phyloP scores from a whole-genome alignment of 2,113 vertebrate genomes.

The Hypocryptadius cinnamomeus region DNA sequence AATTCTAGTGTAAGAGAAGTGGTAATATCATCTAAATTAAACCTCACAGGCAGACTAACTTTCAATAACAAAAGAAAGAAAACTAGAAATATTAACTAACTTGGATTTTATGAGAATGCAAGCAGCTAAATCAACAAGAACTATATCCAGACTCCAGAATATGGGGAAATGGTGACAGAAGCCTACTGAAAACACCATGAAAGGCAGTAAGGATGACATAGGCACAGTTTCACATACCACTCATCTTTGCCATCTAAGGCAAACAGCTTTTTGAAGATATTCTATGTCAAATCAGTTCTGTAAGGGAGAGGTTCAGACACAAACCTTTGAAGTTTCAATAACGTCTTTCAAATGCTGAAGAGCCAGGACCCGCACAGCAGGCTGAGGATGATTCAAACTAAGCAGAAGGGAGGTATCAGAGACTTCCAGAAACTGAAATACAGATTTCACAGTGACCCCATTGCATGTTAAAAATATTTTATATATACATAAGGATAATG shows the following conservation, averaged over 20 bases:
- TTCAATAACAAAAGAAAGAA: background rate
- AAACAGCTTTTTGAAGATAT: background rate
- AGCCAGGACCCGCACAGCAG: conserved; percentile 80
- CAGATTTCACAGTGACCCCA: conserved; percentile 13
- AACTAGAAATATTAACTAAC: background rate
- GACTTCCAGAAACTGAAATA: conserved; percentile 80
- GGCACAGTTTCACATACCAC: background rate
- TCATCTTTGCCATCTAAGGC: no score
- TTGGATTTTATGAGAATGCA: background rate
- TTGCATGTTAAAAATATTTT: background rate
- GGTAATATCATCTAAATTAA: background rate
- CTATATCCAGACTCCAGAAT: background rate
- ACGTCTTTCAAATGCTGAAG: conserved; percentile 80
- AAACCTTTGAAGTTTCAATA: conserved; percentile 77
- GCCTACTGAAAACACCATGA: background rate
- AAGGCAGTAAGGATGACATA: background rate
- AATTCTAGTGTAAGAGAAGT: background rate
- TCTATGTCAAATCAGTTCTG: background rate
- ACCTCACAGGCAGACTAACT: background rate
- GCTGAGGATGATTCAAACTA: conserved; percentile 88
- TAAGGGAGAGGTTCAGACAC: conserved; percentile 4
- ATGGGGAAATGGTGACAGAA: background rate
- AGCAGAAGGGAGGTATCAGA: conserved; percentile 88
- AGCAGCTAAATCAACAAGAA: background rate
- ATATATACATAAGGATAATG: background rate